phyloP scores from a whole-genome alignment of 2,113 vertebrate species.

The Callopanchax toddi region DNA sequence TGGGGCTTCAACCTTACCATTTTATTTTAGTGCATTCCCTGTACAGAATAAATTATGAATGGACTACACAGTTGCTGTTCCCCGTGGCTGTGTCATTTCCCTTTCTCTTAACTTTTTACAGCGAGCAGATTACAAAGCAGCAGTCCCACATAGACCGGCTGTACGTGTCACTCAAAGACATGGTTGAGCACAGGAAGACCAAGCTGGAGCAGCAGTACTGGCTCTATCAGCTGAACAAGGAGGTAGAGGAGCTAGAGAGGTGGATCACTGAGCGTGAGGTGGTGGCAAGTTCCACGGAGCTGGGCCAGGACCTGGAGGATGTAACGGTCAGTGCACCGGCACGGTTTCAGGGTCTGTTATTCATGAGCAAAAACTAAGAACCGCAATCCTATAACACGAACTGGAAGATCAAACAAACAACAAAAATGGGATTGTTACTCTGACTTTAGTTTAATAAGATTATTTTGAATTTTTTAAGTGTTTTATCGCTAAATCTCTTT shows the following conservation, averaged over 20 bases:
- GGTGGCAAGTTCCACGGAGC: constrained; percentile 91
- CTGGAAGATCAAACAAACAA: too few species aligned
- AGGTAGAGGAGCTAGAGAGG: constrained; percentile 92
- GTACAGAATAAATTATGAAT: not conserved
- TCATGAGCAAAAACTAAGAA: not conserved
- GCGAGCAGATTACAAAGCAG: constrained; percentile 88
- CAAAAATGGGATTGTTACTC: too few species aligned
- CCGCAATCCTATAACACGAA: too few species aligned
- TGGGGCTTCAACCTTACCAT: constrained; percentile 46
- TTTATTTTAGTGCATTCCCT: not conserved
- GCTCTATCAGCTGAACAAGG: constrained; percentile 91
- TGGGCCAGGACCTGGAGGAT: constrained; percentile 93
- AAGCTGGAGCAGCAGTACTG: constrained; percentile 90
- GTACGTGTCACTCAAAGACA: constrained; percentile 89
- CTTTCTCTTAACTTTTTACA: constrained; percentile 34
- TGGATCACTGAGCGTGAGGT: constrained; percentile 93
- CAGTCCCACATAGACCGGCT: constrained; percentile 93
- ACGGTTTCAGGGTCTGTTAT: not conserved
- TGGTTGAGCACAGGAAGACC: constrained; percentile 88
- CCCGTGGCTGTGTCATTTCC: not conserved
- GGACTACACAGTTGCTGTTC: not conserved
- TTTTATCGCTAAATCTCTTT: too few species aligned
- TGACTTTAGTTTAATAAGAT: too few species aligned
- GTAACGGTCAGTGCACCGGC: constrained; percentile 83
- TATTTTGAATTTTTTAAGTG: too few species aligned